Base-by-base conservation (phyloP, 1,140 invertebrate species). In the Telenomus remus region DNA sequence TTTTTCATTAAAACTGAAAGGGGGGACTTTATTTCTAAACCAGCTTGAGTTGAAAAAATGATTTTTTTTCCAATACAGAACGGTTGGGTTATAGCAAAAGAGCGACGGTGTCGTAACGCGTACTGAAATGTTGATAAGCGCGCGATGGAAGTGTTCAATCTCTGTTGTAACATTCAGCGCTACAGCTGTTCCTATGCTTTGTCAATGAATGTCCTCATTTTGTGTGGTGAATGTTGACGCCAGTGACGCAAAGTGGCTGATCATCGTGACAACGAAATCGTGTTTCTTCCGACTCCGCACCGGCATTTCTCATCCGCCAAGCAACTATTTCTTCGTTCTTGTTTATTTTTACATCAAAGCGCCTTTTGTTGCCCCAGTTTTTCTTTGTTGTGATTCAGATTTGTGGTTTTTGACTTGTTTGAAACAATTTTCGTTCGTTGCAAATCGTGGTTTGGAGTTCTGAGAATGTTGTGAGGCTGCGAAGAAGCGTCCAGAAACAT, bases 201-300 rank as follows among this genome's bases (percentile, higher is more conserved):
- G 73, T 76, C 66, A 76, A 76, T 76, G 65, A 50, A 56, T 76
- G 73, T 76, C 66, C 73, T 56, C 73, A 70, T 60, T 76, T 76
- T 11, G 16, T 13, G 55, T 42, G 61, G 73, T 76, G 73, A 76
- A 70, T 65, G 73, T 76, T 69, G 59, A 42, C 70, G 44, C 61
- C 61, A 57, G 13, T 53, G 61, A 60, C 61, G 57, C 46, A 73
- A 64, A 73, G 19, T 55, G 44, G 12, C 43, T 27, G 19, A 27
- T 60, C 51, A 14, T 66, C 65, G 47, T 64, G 54, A 42, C 39
- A 50, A 70, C 13, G 5, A 53, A 39, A 46, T 27, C 53, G 63
- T 54, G 71, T 56, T 65, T 69, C 42, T 48, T 13, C 15, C 9
- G 7, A 33, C 6, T 44, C 57, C 15, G 27, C 33, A 33, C 19